Evolutionary conservation across 2,888 invertebrate genomes (phyloP), one percentile per base, ranked within the genome.

Genomic region (Chirona hameri): DNA sequence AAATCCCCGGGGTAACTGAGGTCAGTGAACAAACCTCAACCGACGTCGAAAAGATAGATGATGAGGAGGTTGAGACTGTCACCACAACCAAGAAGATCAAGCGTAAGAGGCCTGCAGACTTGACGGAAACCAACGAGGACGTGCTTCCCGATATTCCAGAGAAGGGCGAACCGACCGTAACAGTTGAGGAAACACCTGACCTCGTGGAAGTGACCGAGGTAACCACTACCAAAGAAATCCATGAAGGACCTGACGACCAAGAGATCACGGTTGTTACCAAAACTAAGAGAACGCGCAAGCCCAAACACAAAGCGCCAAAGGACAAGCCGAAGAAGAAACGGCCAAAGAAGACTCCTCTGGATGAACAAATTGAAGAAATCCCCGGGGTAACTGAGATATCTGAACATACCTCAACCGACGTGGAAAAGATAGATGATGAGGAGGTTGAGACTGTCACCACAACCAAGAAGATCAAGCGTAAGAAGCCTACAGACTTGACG

Each of bases 151-250:
- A 57, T 4, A 21, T 57, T 18, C 57, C 57, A 18, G 57, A 57
- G 57, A 12, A 21, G 4, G 57, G 12, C 81, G 39, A 81, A 31
- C 15, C 80, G 69, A 48, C 57, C 18, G 82, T 55, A 14, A 81
- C 69, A 21, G 81, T 82, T 72, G 82, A 82, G n/a, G 76, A 82
- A 60, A 79, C 65, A 27, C 52, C 81, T 79, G 79, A 57, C 14
- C 57, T 14, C 18, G 57, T n/a, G n/a, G 65, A n/a, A 7, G 65
- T 65, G 5, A 65, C 65, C 12, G 65, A 65, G 4, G n/a, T 65
- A 3, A 21, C 21, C 10, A 57, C 57, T 3, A 57, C 57, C 9
- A 82, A 29, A 79, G 72, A 27, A 48, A 65, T 31, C 29, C 24
- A 72, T 65, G 82, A 79, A 79, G 82, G 24, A 55, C 52, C 27